Conservation (phyloP, 2,888 invertebrate species). For the Drosophila demipolita region DNA sequence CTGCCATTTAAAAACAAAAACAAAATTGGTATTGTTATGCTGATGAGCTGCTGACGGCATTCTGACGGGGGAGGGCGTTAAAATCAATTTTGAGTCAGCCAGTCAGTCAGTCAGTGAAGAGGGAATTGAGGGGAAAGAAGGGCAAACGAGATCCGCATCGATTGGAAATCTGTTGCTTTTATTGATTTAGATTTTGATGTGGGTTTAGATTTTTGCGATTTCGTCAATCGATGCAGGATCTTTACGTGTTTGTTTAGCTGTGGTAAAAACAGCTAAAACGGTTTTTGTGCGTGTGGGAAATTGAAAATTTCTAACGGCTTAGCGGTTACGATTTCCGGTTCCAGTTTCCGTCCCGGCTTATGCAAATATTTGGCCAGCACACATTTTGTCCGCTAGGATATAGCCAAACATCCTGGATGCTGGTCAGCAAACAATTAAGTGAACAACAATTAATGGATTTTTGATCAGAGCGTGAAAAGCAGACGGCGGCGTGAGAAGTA, state of each 20-base stretch:
- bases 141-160: constrained; percentile 24
- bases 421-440: constrained; percentile 29
- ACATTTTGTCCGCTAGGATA: background rate
- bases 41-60: constrained; percentile 60
- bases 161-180: constrained; percentile 66
- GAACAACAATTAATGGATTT: constrained; percentile 67
- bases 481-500: constrained; percentile 39
- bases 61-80: constrained; percentile 41
- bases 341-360: constrained; percentile 67
- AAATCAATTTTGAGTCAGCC: constrained; percentile 69
- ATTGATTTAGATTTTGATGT: constrained; percentile 54
- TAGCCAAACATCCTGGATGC: constrained; percentile 24
- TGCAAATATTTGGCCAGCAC: constrained; percentile 72
- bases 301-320: constrained; percentile 29
- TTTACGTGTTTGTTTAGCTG: constrained; percentile 62
- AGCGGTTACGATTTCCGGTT: constrained; percentile 61
- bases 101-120: constrained; percentile 22
- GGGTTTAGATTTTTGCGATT: constrained; percentile 42
- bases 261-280: constrained; percentile 38
- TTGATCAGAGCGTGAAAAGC: constrained; percentile 70
- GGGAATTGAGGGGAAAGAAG: background rate
- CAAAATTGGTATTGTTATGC: constrained; percentile 53
- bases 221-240: constrained; percentile 9
- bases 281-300: constrained; percentile 51
- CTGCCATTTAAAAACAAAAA: constrained; percentile 3